Base-by-base conservation (phyloP, 2,888 invertebrate genomes). In the Mesoligia furuncula region DNA sequence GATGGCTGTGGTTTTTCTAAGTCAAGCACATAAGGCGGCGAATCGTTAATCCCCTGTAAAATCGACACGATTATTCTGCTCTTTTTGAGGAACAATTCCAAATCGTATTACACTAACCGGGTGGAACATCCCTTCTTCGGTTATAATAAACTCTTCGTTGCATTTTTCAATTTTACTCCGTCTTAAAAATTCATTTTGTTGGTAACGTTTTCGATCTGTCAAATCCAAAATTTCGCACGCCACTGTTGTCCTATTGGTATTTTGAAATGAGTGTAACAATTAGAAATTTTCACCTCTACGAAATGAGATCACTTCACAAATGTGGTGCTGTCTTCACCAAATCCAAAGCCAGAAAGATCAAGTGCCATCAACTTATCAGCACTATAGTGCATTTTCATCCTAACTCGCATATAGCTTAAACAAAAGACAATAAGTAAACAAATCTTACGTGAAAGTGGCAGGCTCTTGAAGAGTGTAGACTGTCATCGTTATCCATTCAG, bases 401-500 rank as follows among this genome's bases (percentile, higher is more conserved):
- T 27, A 20, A 48, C n/a, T 51, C 13, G 3, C 17, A 20, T 39
- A 48, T 64, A 57, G 64, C 57, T 67, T 0, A 62, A 31, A 54
- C 15, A 27, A 51, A 36, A 24, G 27, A 31, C 13, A 13, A 62
- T 75, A 24, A 17, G 11, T 24, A 64, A 36, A 45, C 13, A 11
- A 54, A 42, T 67, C 93, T 94, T 92, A 97, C 97, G 96, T 96
- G 79, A 96, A 96, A 3, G 95, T 95, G 0, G 96, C 94, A 15
- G 96, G 96, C 80, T 96, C 95, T 86, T 96, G 96, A 36, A 96
- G 88, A 0, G 96, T 94, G 80, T 96, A 96, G 24, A 96, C 94
- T 2, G 96, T 96, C 94, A 97, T 95, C 1, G 96, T 96, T 66
- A 97, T 95, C 96, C 96, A 96, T 85, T 95, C 95, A 2, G 91